Conservation (phyloP, 2,113 vertebrate genomes). For the Halcyon malimbica region DNA sequence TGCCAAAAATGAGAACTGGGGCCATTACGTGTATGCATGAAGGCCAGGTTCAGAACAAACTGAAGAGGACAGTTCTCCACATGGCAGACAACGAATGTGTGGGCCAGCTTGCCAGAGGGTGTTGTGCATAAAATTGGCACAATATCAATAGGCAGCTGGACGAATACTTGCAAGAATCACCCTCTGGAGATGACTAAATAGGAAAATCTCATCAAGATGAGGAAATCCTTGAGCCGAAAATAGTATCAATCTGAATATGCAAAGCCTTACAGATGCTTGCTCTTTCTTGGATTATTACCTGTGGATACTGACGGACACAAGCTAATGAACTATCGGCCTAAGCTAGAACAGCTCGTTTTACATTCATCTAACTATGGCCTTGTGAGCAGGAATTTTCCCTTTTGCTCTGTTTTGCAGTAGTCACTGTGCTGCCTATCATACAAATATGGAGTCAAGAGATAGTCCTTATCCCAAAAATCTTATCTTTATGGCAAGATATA, state of each 20-base stretch:
- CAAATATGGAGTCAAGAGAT: background rate
- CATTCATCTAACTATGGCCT: background rate
- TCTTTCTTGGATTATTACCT: background rate
- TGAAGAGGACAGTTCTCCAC: background rate
- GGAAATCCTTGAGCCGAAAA: constrained; percentile 12
- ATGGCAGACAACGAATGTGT: accelerated
- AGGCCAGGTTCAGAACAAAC: background rate
- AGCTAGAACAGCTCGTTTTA: background rate
- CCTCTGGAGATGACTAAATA: background rate
- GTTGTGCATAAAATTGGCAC: background rate
- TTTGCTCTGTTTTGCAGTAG: background rate
- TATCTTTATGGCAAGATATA: constrained; percentile 14
- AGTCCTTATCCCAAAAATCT: background rate
- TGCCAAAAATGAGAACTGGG: background rate
- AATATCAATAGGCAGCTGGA: background rate
- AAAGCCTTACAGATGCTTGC: background rate
- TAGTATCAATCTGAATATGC: background rate
- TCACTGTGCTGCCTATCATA: background rate
- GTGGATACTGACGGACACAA: background rate
- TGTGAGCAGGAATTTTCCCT: background rate
- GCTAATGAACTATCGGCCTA: background rate
- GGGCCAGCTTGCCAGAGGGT: background rate
- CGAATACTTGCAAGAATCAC: background rate
- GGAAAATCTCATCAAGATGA: background rate
- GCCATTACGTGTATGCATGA: background rate